A percentile compares a stretch with the other conserved stretches of the same genome.
phyloP scores from a whole-genome alignment of 2,888 invertebrate genomes.

The Schizotus pectinicornis region DNA sequence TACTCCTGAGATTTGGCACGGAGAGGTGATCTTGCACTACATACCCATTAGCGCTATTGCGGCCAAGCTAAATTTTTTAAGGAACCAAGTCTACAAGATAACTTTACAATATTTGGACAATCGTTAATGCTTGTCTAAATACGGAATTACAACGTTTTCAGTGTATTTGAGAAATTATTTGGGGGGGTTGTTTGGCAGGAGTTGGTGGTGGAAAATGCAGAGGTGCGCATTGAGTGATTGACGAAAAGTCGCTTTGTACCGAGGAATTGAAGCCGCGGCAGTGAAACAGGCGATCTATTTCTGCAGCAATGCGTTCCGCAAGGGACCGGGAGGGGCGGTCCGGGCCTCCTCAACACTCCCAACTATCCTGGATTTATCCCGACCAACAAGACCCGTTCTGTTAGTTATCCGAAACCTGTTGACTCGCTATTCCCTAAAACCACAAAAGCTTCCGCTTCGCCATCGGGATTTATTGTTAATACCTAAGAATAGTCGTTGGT shows the following conservation, averaged over 20 bases:
- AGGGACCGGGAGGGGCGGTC: constrained; percentile 15
- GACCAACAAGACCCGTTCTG: constrained; percentile 36
- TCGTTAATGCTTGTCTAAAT: too few species aligned
- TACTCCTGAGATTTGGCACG: constrained; percentile 26
- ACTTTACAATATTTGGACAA: too few species aligned
- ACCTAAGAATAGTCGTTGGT: constrained; percentile 32
- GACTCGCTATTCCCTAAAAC: constrained; percentile 27
- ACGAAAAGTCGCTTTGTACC: neutral
- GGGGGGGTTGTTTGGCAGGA: neutral
- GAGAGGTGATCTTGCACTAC: constrained; percentile 18
- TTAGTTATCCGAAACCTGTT: constrained; percentile 49
- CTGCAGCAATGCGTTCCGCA: constrained; percentile 30
- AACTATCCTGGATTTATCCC: constrained; percentile 40
- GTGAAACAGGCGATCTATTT: constrained; percentile 37
- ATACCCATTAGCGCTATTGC: neutral
- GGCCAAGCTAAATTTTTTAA: neutral
- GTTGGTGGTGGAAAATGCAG: neutral
- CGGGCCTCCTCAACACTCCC: constrained; percentile 33
- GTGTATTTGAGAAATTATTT: neutral
- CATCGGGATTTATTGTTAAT: constrained; percentile 21
- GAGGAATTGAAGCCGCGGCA: constrained; percentile 31
- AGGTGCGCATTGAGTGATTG: neutral
- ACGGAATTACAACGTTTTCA: neutral
- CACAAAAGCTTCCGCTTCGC: constrained; percentile 5
- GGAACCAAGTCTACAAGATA: too few species aligned